These are phyloP conservation scores for Mus pahari DNA, from an alignment of 2,113 vertebrate species.

Conservation along the genomic window DNA sequence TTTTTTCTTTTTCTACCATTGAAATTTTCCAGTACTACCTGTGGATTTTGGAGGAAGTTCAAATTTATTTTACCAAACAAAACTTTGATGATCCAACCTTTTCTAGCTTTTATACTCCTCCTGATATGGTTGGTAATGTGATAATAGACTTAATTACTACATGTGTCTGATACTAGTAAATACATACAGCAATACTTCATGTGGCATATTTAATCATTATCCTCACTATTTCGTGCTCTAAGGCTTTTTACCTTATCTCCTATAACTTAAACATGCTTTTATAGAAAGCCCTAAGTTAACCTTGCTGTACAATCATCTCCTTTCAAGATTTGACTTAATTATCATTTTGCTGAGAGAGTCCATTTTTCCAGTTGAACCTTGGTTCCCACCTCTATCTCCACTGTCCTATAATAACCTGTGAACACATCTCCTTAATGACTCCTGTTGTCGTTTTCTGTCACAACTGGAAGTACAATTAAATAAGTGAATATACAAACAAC, in stretches of 20 bases:
- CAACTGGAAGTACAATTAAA: conserved; percentile 4
- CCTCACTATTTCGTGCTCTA: neutral
- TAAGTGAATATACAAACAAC: neutral
- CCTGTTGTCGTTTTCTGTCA: neutral
- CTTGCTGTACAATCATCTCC: neutral
- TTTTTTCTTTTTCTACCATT: neutral
- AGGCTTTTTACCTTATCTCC: neutral
- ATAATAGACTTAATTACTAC: neutral
- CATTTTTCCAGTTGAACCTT: neutral
- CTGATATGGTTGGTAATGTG: neutral
- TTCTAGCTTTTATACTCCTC: neutral
- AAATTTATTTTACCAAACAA: conserved; percentile 12
- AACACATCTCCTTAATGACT: neutral
- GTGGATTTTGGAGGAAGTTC: conserved; percentile 5
- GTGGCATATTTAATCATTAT: neutral
- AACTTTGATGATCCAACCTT: neutral
- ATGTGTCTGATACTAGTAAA: conserved; percentile 6
- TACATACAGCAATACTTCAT: conserved; percentile 6
- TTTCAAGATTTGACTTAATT: conserved; percentile 13
- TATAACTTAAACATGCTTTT: neutral
- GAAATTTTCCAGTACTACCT: conserved; percentile 6
- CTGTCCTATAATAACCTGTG: neutral
- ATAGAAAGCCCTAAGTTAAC: neutral
- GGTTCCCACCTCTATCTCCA: neutral
- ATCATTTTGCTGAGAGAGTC: neutral